Evolutionary conservation across 2,113 vertebrate species (phyloP).

Genomic region (Pao palembangensis): DNA sequence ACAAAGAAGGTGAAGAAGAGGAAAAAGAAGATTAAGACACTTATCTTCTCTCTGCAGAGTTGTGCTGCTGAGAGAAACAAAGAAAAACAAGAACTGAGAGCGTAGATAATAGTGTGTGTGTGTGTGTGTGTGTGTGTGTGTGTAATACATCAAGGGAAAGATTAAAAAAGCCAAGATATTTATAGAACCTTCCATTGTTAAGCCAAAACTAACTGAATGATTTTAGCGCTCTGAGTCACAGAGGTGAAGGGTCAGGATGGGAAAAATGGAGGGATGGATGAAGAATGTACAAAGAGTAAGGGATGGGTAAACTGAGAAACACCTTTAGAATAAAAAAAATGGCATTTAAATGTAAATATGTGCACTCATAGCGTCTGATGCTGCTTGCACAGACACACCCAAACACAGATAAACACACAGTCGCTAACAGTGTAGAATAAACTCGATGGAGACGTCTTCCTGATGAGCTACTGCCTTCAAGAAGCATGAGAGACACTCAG

Average conservation of each 20-base stretch:
- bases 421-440: no score
- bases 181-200: constrained; percentile 30
- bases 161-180: constrained; percentile 17
- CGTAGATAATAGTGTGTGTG: constrained; percentile 19
- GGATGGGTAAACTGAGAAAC: constrained; percentile 12
- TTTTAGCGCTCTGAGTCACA: constrained; percentile 21
- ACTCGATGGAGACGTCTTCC: no score
- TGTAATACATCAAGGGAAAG: not conserved
- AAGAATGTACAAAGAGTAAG: constrained; percentile 2
- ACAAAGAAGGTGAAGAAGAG: constrained; percentile 20
- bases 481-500: no score
- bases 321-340: constrained; percentile 13
- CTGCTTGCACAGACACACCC: not conserved
- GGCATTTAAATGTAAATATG: constrained; percentile 14
- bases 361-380: not conserved
- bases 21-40: constrained; percentile 13
- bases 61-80: constrained; percentile 31
- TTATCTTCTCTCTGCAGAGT: constrained; percentile 53
- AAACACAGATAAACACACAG: not conserved
- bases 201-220: constrained; percentile 44
- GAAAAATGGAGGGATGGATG: constrained; percentile 18
- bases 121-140: constrained; percentile 9
- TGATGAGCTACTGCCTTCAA: no score
- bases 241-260: constrained; percentile 28
- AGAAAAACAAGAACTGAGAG: constrained; percentile 21